Evolutionary conservation across 2,113 vertebrate species (phyloP).

Genomic region (Merops nubicus): DNA sequence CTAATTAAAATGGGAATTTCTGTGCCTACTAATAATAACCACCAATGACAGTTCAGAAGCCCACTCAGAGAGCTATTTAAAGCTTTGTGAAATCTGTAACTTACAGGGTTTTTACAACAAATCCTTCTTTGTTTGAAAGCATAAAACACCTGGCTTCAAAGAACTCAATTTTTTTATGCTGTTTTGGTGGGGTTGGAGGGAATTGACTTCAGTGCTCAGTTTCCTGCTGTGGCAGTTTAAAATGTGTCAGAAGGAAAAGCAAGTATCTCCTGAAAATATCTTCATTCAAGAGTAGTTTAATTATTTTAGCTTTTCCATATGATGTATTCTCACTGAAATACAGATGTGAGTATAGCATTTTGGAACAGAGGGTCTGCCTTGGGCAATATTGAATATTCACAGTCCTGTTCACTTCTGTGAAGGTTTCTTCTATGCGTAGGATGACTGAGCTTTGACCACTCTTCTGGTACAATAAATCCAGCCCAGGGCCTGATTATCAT

Average conservation of each 20-base stretch:
- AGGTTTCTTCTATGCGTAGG: not conserved
- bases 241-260: not conserved
- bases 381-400: not conserved
- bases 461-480: not conserved
- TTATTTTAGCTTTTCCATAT: not conserved
- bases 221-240: not conserved
- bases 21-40: conserved; percentile 53
- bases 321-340: not conserved
- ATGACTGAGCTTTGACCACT: not conserved
- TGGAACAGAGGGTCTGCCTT: not conserved
- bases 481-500: not conserved
- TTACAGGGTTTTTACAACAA: not conserved
- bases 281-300: not conserved
- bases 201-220: not conserved
- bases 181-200: not conserved
- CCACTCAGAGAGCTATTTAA: not conserved
- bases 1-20: conserved; percentile 63
- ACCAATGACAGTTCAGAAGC: conserved; percentile 2
- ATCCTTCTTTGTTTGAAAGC: not conserved
- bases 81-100: not conserved
- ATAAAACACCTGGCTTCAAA: not conserved
- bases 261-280: not conserved
- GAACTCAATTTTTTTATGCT: fast-evolving
- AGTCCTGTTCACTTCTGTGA: not conserved
- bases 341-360: not conserved